These are phyloP conservation scores for Zoanthus gigantus DNA, from an alignment of 92 coral and sea anemone genomes.

Conservation along the genomic window DNA sequence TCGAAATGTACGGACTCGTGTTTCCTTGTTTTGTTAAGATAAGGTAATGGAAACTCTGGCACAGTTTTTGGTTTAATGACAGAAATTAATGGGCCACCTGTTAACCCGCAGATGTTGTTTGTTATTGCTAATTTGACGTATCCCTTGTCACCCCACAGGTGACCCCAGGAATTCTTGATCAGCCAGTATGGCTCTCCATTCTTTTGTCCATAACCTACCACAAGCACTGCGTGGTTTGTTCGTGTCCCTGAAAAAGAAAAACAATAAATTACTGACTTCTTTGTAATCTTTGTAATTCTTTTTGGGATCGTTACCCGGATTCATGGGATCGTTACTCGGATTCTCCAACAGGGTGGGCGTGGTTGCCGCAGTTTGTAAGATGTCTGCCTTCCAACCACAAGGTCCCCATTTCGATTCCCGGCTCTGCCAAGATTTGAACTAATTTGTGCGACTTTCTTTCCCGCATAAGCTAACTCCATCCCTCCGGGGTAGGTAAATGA, in stretches of 20 bases:
- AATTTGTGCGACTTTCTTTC: too few species aligned
- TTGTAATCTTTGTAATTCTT: background rate
- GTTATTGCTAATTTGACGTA: conserved; percentile 80
- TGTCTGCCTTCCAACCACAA: too few species aligned
- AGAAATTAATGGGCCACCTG: conserved; percentile 85
- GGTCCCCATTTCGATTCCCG: too few species aligned
- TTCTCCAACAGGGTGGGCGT: too few species aligned
- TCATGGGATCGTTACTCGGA: too few species aligned
- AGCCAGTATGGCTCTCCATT: conserved; percentile 80
- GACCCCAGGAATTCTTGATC: conserved; percentile 97
- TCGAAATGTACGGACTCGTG: conserved; percentile 26
- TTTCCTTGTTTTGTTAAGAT: conserved; percentile 67
- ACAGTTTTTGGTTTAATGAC: conserved; percentile 68
- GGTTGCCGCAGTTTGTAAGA: too few species aligned
- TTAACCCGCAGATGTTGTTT: conserved; percentile 76
- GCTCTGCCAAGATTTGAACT: too few species aligned
- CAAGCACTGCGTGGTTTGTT: conserved; percentile 14
- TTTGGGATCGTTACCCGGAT: too few species aligned
- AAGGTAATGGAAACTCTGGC: conserved; percentile 73
- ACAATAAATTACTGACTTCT: background rate
- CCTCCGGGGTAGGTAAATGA: too few species aligned
- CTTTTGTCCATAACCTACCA: conserved; percentile 66
- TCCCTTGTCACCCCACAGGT: conserved; percentile 95
- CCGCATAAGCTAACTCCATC: too few species aligned
- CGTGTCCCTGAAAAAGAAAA: background rate